phyloP scores from a whole-genome alignment of 1,140 invertebrate genomes.

The Megalopta genalis region DNA sequence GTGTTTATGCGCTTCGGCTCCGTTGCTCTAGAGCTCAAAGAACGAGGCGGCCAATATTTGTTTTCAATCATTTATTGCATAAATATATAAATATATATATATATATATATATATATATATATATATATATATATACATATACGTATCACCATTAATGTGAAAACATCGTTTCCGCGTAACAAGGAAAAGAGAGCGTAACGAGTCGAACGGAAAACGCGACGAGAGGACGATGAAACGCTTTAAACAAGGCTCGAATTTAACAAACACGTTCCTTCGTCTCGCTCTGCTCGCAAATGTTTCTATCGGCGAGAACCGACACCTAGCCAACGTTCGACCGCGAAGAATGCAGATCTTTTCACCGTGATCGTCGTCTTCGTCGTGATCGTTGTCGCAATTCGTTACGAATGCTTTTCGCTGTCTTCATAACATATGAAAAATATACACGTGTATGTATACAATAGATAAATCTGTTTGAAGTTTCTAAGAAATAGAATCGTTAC shows the following conservation, averaged over 20 bases:
- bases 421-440: constrained; percentile 14
- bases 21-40: background rate
- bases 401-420: constrained; percentile 50
- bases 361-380: background rate
- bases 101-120: constrained; percentile 34
- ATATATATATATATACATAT: constrained; percentile 62
- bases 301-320: no score
- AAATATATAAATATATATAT: constrained; percentile 65
- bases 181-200: constrained; percentile 35
- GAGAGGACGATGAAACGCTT: background rate
- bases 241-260: background rate
- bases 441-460: constrained; percentile 64
- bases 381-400: background rate
- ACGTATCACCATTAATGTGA: constrained; percentile 74
- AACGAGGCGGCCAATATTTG: constrained; percentile 21
- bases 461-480: constrained; percentile 69
- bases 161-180: constrained; percentile 57
- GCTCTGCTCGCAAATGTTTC: background rate
- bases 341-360: no score
- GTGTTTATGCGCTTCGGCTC: no score
- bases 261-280: background rate
- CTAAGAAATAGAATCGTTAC: constrained; percentile 57
- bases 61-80: constrained; percentile 70
- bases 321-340: no score
- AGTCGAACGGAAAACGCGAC: constrained; percentile 38